Evolutionary conservation across 1,140 invertebrate species (phyloP).

Genomic region (Microplitis mediator): DNA sequence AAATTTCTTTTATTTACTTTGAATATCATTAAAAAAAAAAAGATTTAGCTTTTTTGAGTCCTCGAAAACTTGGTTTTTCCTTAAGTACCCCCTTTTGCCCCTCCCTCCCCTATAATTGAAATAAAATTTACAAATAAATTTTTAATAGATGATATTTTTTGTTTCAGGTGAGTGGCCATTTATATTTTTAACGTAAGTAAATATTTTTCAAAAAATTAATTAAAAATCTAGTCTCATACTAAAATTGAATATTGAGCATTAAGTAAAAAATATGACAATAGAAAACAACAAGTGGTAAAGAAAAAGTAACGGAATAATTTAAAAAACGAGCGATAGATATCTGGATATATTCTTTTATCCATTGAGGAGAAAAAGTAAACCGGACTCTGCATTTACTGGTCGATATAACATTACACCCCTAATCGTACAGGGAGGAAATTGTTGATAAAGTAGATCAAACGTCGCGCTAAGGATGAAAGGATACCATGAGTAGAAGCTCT

Average conservation of each 20-base stretch:
- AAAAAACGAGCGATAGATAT: neutral
- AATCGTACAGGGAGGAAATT: conserved; percentile 1
- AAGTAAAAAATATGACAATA: neutral
- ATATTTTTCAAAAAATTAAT: neutral
- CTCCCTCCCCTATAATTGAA: no score
- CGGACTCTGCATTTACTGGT: neutral
- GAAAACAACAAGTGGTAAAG: neutral
- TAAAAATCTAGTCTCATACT: no score
- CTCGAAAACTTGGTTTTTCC: no score
- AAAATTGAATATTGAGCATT: no score
- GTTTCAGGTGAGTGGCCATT: no score
- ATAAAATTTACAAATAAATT: no score
- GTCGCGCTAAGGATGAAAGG: neutral
- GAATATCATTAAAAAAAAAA: no score
- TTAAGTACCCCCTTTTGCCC: no score
- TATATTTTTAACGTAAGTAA: neutral
- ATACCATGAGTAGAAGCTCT: no score
- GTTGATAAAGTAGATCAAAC: conserved; percentile 2
- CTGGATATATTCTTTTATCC: neutral
- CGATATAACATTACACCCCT: neutral
- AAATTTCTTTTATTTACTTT: no score
- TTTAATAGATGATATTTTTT: no score
- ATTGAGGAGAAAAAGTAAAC: neutral
- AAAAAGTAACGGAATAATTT: neutral
- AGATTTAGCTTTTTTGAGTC: no score